Conservation (phyloP, 2,797 vertebrate species). For the Phrynocephalus forsythii region DNA sequence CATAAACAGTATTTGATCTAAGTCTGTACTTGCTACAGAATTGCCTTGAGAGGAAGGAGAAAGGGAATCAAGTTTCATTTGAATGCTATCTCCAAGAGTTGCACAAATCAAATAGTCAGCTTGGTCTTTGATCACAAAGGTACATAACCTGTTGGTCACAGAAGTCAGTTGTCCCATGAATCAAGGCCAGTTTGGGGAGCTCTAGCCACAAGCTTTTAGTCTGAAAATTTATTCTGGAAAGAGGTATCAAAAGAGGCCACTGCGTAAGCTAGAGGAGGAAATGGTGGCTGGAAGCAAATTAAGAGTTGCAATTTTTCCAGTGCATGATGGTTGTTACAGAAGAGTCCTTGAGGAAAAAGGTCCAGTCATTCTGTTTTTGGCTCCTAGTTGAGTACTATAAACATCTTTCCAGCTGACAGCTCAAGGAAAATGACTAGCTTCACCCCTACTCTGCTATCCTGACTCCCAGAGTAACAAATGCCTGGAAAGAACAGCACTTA, state of each 20-base stretch:
- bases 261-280: too few relatives aligned
- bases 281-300: too few relatives aligned
- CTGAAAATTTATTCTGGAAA: neutral
- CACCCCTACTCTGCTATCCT: too few relatives aligned
- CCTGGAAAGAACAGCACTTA: neutral
- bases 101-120: neutral
- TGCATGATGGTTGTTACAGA: neutral
- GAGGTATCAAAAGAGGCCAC: neutral
- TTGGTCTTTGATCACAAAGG: slow-evolving; percentile 4
- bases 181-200: neutral
- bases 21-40: too few relatives aligned
- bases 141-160: neutral
- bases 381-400: neutral
- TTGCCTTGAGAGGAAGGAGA: neutral
- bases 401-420: neutral
- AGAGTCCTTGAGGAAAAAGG: too few relatives aligned
- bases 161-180: neutral
- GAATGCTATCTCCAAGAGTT: neutral
- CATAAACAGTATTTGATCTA: neutral
- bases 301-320: neutral
- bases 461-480: neutral
- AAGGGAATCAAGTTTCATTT: neutral
- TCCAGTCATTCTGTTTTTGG: neutral
- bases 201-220: neutral
- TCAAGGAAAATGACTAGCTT: neutral